These are phyloP conservation scores for Pangasius djambal DNA, from an alignment of 2,797 vertebrate genomes.

Conservation along the genomic window DNA sequence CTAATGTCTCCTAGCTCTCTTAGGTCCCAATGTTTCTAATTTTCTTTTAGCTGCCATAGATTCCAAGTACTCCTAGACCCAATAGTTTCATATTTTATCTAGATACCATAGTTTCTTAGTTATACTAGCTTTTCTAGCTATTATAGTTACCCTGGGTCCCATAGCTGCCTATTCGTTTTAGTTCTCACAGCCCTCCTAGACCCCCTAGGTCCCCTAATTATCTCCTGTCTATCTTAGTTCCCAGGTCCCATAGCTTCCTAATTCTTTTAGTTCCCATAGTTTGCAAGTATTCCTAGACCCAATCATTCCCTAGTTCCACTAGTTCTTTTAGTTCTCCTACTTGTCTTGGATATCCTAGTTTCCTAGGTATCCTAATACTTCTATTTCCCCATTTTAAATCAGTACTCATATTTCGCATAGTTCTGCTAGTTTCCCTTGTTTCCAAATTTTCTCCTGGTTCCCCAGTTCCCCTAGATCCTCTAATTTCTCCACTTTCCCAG, in stretches of 20 bases:
- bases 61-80: not conserved
- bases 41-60: no score
- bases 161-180: not conserved
- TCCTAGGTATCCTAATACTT: not conserved
- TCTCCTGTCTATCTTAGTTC: not conserved
- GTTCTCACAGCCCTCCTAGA: not conserved
- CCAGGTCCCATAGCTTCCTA: not conserved
- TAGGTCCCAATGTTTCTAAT: not conserved
- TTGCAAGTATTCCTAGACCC: not conserved
- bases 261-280: not conserved
- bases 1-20: not conserved
- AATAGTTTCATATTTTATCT: not conserved
- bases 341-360: not conserved
- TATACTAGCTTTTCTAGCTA: no score
- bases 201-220: not conserved
- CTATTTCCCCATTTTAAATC: not conserved
- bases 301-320: not conserved
- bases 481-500: not conserved
- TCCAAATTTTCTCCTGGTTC: not conserved
- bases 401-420: not conserved
- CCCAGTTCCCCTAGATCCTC: not conserved
- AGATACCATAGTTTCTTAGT: no score
- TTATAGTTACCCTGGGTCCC: not conserved
- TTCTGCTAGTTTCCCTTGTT: not conserved
- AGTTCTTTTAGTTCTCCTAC: not conserved